Evolutionary conservation across 2,888 invertebrate genomes (phyloP).

Genomic region (Platycnemis pennipes): DNA sequence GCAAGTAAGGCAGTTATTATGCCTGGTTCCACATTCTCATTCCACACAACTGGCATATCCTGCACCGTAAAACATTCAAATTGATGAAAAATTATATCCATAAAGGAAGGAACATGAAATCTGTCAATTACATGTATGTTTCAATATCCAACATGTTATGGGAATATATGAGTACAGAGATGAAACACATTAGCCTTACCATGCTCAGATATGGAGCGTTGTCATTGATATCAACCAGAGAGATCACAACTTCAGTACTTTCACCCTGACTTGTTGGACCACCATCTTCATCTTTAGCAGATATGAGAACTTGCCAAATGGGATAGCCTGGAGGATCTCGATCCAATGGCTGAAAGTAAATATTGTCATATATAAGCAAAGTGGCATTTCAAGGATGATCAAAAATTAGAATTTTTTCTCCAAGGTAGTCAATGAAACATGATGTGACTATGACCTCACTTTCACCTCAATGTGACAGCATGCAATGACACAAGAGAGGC

Average conservation of each 20-base stretch:
- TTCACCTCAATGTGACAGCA: background rate
- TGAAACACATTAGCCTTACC: constrained; percentile 78
- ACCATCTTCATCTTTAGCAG: constrained; percentile 88
- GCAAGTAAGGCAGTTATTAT: constrained; percentile 86
- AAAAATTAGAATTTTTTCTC: background rate
- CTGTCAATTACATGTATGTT: background rate
- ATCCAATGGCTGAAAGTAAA: constrained; percentile 85
- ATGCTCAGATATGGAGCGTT: constrained; percentile 94
- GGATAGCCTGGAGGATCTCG: constrained; percentile 94
- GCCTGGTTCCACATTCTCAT: constrained; percentile 88
- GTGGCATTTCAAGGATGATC: background rate
- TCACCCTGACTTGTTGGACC: constrained; percentile 83
- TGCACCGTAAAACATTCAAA: constrained; percentile 75
- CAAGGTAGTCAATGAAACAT: background rate
- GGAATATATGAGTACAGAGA: background rate
- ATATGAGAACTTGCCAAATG: constrained; percentile 85
- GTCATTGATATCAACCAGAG: constrained; percentile 92
- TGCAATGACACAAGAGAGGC: background rate
- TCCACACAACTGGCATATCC: constrained; percentile 91
- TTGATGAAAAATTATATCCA: background rate
- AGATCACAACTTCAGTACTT: constrained; percentile 85
- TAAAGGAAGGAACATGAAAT: background rate
- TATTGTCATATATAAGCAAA: constrained; percentile 61
- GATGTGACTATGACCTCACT: background rate
- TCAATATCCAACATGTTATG: no score